Conservation (phyloP, 1,140 invertebrate species). For the Venturia canescens region DNA sequence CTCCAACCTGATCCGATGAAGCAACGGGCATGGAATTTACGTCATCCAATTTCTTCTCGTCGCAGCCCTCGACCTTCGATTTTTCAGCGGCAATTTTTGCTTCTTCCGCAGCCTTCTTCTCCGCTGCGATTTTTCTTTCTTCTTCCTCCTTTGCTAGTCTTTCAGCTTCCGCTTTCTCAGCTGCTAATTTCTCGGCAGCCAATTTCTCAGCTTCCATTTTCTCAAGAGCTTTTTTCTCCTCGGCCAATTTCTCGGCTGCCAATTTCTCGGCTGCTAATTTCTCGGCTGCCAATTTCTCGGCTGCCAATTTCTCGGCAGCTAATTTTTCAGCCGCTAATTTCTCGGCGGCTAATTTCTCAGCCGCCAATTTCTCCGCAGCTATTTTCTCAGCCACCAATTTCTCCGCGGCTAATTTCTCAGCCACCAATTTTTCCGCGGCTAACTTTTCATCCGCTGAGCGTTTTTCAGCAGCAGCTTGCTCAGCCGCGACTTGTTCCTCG, state of each 20-base stretch:
- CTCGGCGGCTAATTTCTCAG: neutral
- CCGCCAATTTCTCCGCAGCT: neutral
- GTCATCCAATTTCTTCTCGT: neutral
- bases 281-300: neutral
- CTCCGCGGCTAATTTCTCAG: neutral
- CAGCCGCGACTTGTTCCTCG: slow-evolving; percentile 6
- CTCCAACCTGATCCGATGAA: neutral
- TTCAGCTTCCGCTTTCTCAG: slow-evolving; percentile 38
- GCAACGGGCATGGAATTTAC: neutral
- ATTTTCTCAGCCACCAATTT: slow-evolving; percentile 13
- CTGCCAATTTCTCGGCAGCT: neutral
- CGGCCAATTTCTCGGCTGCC: neutral
- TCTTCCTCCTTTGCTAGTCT: neutral
- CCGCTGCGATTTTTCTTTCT: neutral
- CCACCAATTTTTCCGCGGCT: slow-evolving; percentile 1
- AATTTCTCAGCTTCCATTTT: neutral
- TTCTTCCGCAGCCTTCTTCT: neutral
- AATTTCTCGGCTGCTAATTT: slow-evolving; percentile 4
- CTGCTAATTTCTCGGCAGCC: slow-evolving; percentile 6
- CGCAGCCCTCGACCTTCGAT: neutral
- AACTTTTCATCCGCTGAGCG: neutral
- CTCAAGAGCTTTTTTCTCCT: neutral
- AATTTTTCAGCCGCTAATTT: neutral
- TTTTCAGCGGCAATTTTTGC: neutral
- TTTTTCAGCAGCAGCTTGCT: neutral